Conservation (phyloP, 2,888 invertebrate species). For the Parnassius glacialis region DNA sequence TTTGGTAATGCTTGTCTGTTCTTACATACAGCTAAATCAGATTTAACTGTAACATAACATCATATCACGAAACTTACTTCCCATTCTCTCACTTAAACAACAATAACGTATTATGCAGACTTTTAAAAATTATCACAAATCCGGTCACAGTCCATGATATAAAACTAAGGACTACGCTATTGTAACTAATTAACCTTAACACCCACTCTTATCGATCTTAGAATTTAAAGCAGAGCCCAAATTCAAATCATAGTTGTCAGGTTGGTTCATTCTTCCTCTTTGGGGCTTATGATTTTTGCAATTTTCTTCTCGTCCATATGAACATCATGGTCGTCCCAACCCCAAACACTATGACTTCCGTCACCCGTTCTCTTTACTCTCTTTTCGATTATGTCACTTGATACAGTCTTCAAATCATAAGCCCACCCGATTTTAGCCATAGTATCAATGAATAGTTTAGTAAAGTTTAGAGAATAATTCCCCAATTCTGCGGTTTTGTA, state of each 20-base stretch:
- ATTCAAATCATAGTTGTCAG: not conserved
- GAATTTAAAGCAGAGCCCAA: not conserved
- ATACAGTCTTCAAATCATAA: slow-evolving; percentile 91
- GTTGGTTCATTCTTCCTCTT: slow-evolving; percentile 19
- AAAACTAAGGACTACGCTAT: slow-evolving; percentile 5
- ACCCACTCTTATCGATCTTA: slow-evolving; percentile 9
- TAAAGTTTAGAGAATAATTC: slow-evolving; percentile 84
- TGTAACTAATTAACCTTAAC: slow-evolving; percentile 7
- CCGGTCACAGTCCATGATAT: slow-evolving; percentile 27
- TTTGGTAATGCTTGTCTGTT: too few relatives aligned
- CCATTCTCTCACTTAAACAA: too few relatives aligned
- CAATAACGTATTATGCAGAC: slow-evolving; percentile 14
- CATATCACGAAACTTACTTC: too few relatives aligned
- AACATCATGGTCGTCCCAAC: slow-evolving; percentile 82
- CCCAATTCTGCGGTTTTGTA: slow-evolving; percentile 91
- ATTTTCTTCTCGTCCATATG: slow-evolving; percentile 21
- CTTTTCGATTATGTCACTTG: slow-evolving; percentile 84
- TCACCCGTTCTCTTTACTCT: slow-evolving; percentile 88
- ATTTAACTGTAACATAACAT: too few relatives aligned
- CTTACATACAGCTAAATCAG: too few relatives aligned
- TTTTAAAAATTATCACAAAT: slow-evolving; percentile 31
- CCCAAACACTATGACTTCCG: slow-evolving; percentile 87
- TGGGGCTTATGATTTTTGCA: slow-evolving; percentile 19
- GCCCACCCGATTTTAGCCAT: slow-evolving; percentile 92
- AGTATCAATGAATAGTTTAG: slow-evolving; percentile 88